Base-by-base conservation (phyloP, 2,113 vertebrate genomes). In the Drymodes brunneopygia region DNA sequence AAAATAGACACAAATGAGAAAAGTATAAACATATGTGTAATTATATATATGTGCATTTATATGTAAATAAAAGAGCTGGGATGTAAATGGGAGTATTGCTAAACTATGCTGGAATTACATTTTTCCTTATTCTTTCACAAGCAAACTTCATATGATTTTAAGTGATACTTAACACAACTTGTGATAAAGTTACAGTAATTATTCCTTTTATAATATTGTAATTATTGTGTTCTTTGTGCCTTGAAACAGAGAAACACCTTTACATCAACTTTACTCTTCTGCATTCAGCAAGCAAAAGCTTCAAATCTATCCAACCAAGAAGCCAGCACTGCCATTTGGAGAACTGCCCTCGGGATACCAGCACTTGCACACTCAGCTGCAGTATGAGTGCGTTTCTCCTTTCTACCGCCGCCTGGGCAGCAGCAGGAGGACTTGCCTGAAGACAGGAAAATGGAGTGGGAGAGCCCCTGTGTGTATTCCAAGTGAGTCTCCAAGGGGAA, bases 371-470 rank as follows among this genome's bases (percentile, higher is more conserved):
- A 98, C 99, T 6, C 99, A 99, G 71, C 98, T 99, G 27, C 98
- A 99, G 92, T 99, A 99, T 0, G 99, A 99, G 38, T 99, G 99
- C 40, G 97, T 97, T 18, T 99, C 99, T 18, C 98, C 97, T 3
- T 99, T 98, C 97, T 99, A 99, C 96, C 98, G 98, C 16, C 99
- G 99, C 90, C 97, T 98, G 54, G 99, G 99, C 57, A 99, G 99
- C 95, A 96, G 98, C 89, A 98, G 98, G 17, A 99, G 99, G 86
- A 99, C 99, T 3, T 99, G 99, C 95, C 97, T 99, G 56, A 99
- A 99, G 97, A 99, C 99, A 4, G 99, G 99, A 17, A 99, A 99
- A 95, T 99, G 99, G 99, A 99, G 99, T 45, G 99, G 99, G 36
- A 98, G 98, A 67, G 99, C 99, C 77, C 99, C 99, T 25, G 98